These are phyloP conservation scores for Parelbella ahira DNA, from an alignment of 2,888 invertebrate genomes.

Conservation along the genomic window DNA sequence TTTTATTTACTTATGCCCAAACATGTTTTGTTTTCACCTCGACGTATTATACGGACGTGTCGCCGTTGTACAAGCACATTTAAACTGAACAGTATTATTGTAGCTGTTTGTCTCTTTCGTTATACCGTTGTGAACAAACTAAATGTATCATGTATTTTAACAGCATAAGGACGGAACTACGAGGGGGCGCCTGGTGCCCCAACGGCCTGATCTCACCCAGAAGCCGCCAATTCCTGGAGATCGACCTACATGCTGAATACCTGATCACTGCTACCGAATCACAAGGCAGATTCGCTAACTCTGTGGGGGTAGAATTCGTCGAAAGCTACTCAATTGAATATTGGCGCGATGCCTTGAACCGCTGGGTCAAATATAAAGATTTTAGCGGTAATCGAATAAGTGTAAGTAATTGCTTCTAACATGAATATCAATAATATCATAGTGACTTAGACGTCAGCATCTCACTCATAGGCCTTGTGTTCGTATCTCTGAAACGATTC, in stretches of 20 bases:
- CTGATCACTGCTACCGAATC: slow-evolving; percentile 92
- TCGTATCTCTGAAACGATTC: too few species aligned
- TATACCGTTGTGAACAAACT: too few species aligned
- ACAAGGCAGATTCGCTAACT: slow-evolving; percentile 95
- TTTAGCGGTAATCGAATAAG: slow-evolving; percentile 88
- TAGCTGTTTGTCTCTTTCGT: too few species aligned
- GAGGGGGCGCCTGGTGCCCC: slow-evolving; percentile 97
- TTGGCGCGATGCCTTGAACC: slow-evolving; percentile 84
- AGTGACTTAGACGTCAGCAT: too few species aligned
- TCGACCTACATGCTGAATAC: slow-evolving; percentile 87
- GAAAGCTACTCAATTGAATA: slow-evolving; percentile 92
- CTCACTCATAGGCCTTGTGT: too few species aligned
- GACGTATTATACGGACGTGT: slow-evolving; percentile 2
- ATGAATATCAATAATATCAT: too few species aligned
- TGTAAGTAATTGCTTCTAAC: slow-evolving; percentile 24
- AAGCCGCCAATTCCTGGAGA: slow-evolving; percentile 90
- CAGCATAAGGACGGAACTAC: slow-evolving; percentile 91
- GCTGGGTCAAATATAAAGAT: slow-evolving; percentile 91
- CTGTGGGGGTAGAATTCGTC: slow-evolving; percentile 93
- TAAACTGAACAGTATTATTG: too few species aligned
- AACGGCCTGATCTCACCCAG: slow-evolving; percentile 87
- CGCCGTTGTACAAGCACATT: not conserved
- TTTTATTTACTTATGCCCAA: slow-evolving; percentile 49
- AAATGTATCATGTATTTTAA: too few species aligned
- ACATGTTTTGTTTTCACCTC: slow-evolving; percentile 20